Conservation (phyloP, 2,888 invertebrate genomes). For the Saturnia pavonia region DNA sequence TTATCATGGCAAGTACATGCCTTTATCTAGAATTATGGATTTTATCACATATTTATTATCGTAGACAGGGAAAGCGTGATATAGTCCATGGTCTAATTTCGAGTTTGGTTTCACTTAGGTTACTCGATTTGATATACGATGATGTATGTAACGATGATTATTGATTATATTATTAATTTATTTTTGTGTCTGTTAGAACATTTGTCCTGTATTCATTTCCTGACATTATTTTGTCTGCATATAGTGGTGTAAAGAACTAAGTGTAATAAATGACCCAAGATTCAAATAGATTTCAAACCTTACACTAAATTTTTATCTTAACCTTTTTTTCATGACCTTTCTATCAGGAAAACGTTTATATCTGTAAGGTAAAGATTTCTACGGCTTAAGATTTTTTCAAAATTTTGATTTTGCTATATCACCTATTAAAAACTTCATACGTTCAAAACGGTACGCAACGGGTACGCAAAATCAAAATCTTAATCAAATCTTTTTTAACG, state of each 20-base stretch:
- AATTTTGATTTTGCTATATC: no score
- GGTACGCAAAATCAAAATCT: no score
- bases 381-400: no score
- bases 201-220: not conserved
- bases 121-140: not conserved
- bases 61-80: constrained; percentile 42
- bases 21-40: constrained; percentile 58
- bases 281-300: no score
- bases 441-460: no score
- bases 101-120: constrained; percentile 21
- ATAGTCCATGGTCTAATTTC: constrained; percentile 39
- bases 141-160: not conserved
- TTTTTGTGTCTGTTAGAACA: not conserved
- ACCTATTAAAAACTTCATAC: no score
- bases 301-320: not conserved
- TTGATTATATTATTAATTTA: not conserved
- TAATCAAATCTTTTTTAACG: no score
- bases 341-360: not conserved
- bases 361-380: not conserved
- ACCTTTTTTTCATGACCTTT: not conserved
- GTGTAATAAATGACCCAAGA: no score
- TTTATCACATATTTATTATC: constrained; percentile 57
- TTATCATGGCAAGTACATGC: constrained; percentile 57
- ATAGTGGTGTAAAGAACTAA: no score
- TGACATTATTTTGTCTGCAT: not conserved